Percentiles rank a stretch among this genome's conserved stretches.
Conservation (phyloP, 1,140 invertebrate species). For the Drosophila willistoni region DNA sequence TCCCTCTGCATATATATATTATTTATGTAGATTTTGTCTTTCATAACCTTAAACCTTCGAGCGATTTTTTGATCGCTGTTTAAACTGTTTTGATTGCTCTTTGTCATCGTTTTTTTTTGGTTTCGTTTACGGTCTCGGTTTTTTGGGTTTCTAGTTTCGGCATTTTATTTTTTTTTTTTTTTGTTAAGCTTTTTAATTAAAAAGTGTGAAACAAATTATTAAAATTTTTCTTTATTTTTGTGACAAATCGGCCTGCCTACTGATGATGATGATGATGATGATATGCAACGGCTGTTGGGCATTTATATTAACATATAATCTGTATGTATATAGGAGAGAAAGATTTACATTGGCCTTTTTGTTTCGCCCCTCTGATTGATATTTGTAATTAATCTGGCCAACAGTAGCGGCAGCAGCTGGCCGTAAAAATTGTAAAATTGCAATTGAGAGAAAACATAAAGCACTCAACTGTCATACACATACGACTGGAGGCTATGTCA, state of each 20-base stretch:
- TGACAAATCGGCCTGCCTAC: conserved; percentile 28
- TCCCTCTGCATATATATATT: conserved; percentile 26
- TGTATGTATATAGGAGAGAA: conserved; percentile 2
- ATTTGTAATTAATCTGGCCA: conserved; percentile 37
- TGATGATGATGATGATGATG: conserved; percentile 12
- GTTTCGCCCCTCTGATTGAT: conserved; percentile 45
- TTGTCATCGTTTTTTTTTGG: conserved; percentile 27
- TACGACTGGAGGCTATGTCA: not conserved
- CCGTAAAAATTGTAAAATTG: conserved; percentile 19
- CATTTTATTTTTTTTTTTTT: not conserved
- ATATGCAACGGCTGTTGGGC: conserved; percentile 44
- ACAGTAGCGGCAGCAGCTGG: conserved; percentile 12
- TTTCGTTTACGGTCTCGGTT: not conserved
- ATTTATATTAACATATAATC: conserved; percentile 33
- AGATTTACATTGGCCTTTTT: conserved; percentile 19
- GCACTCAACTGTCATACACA: conserved; percentile 15
- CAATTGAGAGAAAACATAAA: conserved; percentile 16
- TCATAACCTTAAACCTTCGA: conserved; percentile 33
- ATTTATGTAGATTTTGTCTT: conserved; percentile 52
- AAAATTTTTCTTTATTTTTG: conserved; percentile 29
- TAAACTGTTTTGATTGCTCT: conserved; percentile 59
- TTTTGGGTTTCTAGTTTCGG: not conserved
- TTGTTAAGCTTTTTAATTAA: conserved; percentile 35
- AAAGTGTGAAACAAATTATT: conserved; percentile 57
- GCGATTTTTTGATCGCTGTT: conserved; percentile 38